Percentiles rank a stretch among this genome's conserved stretches.
Evolutionary conservation across 2,797 vertebrate genomes (phyloP).

Genomic region (Xenops minutus): DNA sequence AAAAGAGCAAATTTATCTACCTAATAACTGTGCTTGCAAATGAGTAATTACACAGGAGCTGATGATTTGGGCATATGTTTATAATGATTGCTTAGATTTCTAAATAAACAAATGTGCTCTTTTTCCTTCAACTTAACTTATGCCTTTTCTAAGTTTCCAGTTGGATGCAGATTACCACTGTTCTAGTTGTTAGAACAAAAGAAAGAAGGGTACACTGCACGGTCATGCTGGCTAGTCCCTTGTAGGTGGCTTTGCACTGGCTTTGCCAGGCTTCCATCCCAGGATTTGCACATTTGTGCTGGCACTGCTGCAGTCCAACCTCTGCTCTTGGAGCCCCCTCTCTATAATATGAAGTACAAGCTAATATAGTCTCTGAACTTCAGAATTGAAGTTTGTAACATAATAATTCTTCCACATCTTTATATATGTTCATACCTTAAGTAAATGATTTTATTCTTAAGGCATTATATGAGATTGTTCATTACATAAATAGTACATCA

Average conservation of each 20-base stretch:
- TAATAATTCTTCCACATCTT: not conserved
- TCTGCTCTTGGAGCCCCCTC: not conserved
- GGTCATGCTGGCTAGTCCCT: not conserved
- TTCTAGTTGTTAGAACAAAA: not conserved
- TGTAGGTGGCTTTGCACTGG: not conserved
- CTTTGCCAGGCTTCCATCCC: not conserved
- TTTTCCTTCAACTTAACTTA: not conserved
- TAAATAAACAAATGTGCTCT: slow-evolving; percentile 10
- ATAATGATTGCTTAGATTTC: slow-evolving; percentile 7
- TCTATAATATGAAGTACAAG: not conserved
- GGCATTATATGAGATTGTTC: not conserved
- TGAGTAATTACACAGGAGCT: slow-evolving; percentile 5
- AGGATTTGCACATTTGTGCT: not conserved
- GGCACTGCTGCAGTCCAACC: not conserved
- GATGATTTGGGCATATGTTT: slow-evolving; percentile 20
- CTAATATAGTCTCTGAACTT: not conserved
- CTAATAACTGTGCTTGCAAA: slow-evolving; percentile 18
- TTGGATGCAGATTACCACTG: not conserved
- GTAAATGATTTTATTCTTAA: not conserved
- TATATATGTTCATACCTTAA: not conserved
- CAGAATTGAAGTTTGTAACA: not conserved
- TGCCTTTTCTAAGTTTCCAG: not conserved
- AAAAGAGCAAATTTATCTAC: slow-evolving; percentile 5
- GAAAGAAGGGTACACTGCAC: not conserved
- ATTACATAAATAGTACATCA: not conserved